Percentiles rank a stretch among this genome's conserved stretches.
These are phyloP conservation scores for Mellilla xanthometata DNA, from an alignment of 2,888 invertebrate species.

Conservation along the genomic window DNA sequence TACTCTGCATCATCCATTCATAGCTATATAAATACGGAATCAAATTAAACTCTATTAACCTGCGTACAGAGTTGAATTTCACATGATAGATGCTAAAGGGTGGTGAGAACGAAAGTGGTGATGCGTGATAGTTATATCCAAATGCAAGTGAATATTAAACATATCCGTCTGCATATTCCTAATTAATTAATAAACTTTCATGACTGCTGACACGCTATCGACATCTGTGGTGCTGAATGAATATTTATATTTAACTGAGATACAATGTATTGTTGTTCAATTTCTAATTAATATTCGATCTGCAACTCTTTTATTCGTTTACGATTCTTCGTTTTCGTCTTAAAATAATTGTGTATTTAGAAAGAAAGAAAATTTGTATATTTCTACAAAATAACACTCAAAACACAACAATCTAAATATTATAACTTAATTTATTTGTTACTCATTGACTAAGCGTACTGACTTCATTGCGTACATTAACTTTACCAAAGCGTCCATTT, in stretches of 20 bases:
- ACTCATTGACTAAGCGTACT: too few species aligned
- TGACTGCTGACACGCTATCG: not conserved
- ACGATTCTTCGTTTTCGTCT: too few species aligned
- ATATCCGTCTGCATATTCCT: slow-evolving; percentile 38
- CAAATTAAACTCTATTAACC: not conserved
- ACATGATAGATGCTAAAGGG: slow-evolving; percentile 13
- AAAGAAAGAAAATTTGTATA: too few species aligned
- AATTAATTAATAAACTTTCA: slow-evolving; percentile 12
- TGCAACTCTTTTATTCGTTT: too few species aligned
- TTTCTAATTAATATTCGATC: too few species aligned
- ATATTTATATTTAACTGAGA: not conserved
- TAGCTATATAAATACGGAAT: slow-evolving; percentile 17
- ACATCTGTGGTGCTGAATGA: not conserved
- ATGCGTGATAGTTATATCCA: slow-evolving; percentile 52
- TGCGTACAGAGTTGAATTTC: slow-evolving; percentile 4
- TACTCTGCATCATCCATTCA: slow-evolving; percentile 37
- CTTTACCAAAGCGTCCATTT: too few species aligned
- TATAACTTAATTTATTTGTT: too few species aligned
- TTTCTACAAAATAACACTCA: too few species aligned
- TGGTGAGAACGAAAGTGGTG: slow-evolving; percentile 62
- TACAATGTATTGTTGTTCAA: too few species aligned
- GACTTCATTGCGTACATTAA: too few species aligned
- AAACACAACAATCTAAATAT: too few species aligned
- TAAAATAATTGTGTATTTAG: too few species aligned
- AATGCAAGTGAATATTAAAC: slow-evolving; percentile 51